phyloP scores from a whole-genome alignment of 2,797 vertebrate genomes.

The Sebastiscus albofasciatus region DNA sequence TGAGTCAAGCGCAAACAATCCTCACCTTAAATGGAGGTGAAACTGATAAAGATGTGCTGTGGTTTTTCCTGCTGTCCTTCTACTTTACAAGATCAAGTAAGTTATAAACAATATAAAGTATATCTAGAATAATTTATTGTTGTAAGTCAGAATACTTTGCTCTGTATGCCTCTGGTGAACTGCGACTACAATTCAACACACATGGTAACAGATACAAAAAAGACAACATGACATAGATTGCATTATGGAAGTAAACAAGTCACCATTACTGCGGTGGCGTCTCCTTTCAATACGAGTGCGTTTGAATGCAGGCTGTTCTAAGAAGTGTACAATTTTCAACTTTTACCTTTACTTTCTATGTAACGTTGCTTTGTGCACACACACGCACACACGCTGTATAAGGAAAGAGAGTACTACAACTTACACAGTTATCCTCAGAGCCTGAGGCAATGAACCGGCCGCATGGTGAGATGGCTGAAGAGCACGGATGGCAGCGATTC shows the following conservation, averaged over 20 bases:
- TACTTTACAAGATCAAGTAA: background rate
- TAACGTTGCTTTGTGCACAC: background rate
- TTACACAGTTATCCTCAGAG: slow-evolving; percentile 91
- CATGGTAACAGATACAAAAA: background rate
- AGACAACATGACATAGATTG: background rate
- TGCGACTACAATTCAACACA: background rate
- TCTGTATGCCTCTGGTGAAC: background rate
- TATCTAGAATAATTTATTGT: background rate
- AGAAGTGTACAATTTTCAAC: too few relatives aligned
- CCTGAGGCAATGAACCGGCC: slow-evolving; percentile 88
- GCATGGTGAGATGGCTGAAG: slow-evolving; percentile 88
- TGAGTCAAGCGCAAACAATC: slow-evolving; percentile 41
- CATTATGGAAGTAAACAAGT: background rate
- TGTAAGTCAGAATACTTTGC: background rate
- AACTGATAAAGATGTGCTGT: slow-evolving; percentile 35
- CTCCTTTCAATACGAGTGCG: too few relatives aligned
- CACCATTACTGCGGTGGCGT: too few relatives aligned
- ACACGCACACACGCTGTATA: background rate
- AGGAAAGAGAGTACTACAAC: slow-evolving; percentile 50
- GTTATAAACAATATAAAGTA: background rate
- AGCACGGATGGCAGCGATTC: slow-evolving; percentile 84
- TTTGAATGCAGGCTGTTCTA: too few relatives aligned
- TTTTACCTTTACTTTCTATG: too few relatives aligned
- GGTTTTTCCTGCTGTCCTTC: background rate
- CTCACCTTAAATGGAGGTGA: slow-evolving; percentile 52